phyloP scores from a whole-genome alignment of 2,797 vertebrate genomes.

The Molossus molossus region DNA sequence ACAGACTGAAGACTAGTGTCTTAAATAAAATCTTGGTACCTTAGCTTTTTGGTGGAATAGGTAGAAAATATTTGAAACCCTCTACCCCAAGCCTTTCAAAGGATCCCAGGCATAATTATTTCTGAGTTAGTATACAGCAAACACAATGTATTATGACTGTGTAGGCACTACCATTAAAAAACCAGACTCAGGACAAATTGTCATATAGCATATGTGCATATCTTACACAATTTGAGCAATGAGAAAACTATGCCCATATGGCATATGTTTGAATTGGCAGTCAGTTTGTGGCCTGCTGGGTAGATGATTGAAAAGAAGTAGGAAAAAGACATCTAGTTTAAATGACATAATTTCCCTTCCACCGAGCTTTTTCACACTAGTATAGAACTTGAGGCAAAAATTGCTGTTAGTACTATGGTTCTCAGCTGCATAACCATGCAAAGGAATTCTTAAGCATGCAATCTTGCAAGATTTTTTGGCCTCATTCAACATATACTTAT shows the following conservation, averaged over 20 bases:
- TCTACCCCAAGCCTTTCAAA: neutral
- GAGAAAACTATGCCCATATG: neutral
- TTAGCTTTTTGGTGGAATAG: neutral
- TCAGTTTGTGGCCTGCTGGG: neutral
- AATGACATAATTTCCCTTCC: constrained; percentile 42
- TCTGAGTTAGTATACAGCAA: neutral
- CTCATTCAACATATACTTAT: neutral
- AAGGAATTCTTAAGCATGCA: neutral
- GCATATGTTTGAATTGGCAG: constrained; percentile 16
- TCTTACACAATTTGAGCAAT: constrained; percentile 2
- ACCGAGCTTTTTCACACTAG: neutral
- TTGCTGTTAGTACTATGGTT: neutral
- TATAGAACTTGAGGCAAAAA: constrained; percentile 3
- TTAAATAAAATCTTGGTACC: neutral
- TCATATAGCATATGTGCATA: constrained; percentile 1
- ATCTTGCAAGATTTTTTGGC: neutral
- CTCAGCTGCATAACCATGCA: neutral
- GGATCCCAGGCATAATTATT: neutral
- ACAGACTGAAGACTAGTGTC: neutral
- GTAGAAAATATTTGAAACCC: neutral
- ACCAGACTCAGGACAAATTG: neutral
- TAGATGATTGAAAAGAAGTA: neutral
- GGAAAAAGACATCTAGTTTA: constrained; percentile 42
- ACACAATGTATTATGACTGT: neutral
- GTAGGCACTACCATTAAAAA: constrained; percentile 45